Evolutionary conservation across 2,888 invertebrate genomes (phyloP), one percentile per base, ranked within the genome.

Genomic region (Agriopis aurantiaria): DNA sequence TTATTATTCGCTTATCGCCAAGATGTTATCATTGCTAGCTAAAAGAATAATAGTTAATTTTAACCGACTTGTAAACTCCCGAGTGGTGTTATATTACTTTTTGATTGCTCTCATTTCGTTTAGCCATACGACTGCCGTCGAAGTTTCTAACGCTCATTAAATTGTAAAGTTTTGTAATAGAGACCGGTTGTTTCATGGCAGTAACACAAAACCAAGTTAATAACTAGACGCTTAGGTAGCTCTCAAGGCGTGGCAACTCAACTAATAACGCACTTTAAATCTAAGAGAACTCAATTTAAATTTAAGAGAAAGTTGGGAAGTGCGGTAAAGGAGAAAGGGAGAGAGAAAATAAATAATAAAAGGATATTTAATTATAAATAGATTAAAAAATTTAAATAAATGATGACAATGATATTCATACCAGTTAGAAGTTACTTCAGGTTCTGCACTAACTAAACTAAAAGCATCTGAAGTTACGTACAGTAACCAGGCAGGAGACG

Each of bases 41-140:
- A 46, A 56, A 65, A 62, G 49, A 69, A 57, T 55, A 58, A 62
- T 46, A 58, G 65, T 62, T 51, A 49, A 65, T 53, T n/a, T 68
- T 55, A 23, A 12, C 51, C 64, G 17, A 58, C 43, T 65, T 68
- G 62, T 46, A 43, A 57, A 73, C 80, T 83, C 14, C 80, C 66
- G 75, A 85, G 79, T 77, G 78, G 78, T 81, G 79, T 85, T 83
- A 82, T 83, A 86, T 86, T 82, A 81, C 85, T 84, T 83, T 86
- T 84, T 86, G 85, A 86, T 87, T 84, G 80, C 78, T 75, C 77
- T 78, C 69, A 62, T 68, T 71, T 40, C 51, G 65, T 67, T 59
- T 46, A 33, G 55, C 57, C 65, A 63, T 46, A 56, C 48, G 43
- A 58, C 48, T 33, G 58, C 71, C 55, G 66, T 68, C 64, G 71